Base-by-base conservation (phyloP, 1,140 invertebrate species). In the Chrysoperla carnea region DNA sequence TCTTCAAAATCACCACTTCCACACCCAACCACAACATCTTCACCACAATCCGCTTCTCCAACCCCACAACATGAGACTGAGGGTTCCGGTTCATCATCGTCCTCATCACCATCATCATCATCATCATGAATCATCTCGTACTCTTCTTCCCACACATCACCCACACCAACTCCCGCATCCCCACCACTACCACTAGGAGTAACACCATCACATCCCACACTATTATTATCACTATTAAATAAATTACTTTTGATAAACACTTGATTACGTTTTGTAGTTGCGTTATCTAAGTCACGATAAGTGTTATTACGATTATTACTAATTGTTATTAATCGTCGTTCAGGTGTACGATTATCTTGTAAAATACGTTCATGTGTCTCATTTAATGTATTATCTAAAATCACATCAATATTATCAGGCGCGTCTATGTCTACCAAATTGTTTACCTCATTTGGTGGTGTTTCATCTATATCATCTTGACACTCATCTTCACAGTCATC, bases 141-240 rank as follows among this genome's bases (percentile, higher is more conserved):
- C 39, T 49, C 53, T 40, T 50, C 48, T 36, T 55, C 53, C 33
- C 58, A 50, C n/a, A 50, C 17, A 23, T 23, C 17, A 5, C 17
- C 17, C 17, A 23, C 17, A 23, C 17, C 17, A 2, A 23, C 17
- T 3, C 17, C 17, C 17, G 5, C 17, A 23, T 23, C 5, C 17
- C 17, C 17, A 23, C 52, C 48, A 58, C 41, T 48, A 57, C 52
- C 50, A 55, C 54, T 36, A 56, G 49, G 48, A 55, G 55, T 43
- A 48, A 47, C n/a, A 48, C 46, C 42, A 57, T 57, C 14, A 50
- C 49, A 42, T 38, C 29, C 39, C 36, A 50, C 15, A 46, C 43
- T 33, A 48, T 49, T 17, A 46, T 31, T 40, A 40, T 45, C 38
- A 29, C 15, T 9, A 8, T 8, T 8, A 11, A 23, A 9, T n/a